Conservation (phyloP, 2,888 invertebrate genomes). For the Cephus spinipes region DNA sequence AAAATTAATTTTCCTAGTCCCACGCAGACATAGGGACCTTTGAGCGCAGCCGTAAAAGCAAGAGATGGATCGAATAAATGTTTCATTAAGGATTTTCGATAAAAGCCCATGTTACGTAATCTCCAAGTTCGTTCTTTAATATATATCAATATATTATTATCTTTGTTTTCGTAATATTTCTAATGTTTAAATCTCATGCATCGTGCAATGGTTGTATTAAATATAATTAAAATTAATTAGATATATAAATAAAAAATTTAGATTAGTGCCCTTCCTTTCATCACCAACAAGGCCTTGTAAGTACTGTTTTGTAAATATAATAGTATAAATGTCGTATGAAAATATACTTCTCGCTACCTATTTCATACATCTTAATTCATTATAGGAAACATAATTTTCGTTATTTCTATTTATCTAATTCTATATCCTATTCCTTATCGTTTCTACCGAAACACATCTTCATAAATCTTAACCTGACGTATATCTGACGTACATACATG, state of each 20-base stretch:
- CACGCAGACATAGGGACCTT: neutral
- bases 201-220: neutral
- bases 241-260: neutral
- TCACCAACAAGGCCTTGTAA: neutral
- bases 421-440: neutral
- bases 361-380: neutral
- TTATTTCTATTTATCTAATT: neutral
- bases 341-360: neutral
- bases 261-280: neutral
- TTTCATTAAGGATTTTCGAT: neutral
- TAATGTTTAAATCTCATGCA: neutral
- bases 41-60: neutral
- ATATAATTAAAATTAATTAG: neutral
- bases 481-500: neutral
- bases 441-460: neutral
- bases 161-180: neutral
- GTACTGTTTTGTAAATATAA: neutral
- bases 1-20: neutral
- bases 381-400: neutral
- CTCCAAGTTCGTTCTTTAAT: neutral
- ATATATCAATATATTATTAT: neutral
- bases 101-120: neutral
- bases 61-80: neutral
- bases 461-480: neutral
- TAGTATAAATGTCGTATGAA: neutral